phyloP scores from a whole-genome alignment of 2,113 vertebrate species.

The Perognathus longimembris region DNA sequence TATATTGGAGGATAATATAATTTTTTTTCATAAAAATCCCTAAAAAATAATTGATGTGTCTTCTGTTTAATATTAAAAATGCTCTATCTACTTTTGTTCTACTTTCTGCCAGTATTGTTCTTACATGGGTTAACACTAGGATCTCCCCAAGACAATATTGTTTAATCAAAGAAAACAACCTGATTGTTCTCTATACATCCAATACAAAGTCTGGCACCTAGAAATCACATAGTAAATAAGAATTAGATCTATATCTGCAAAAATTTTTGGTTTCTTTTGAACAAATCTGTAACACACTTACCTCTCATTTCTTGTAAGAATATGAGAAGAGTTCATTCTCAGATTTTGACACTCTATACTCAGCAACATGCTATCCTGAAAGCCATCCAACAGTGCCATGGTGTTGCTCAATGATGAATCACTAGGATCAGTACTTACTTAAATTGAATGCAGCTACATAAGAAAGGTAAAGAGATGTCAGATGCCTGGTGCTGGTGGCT shows the following conservation, averaged over 20 bases:
- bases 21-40: not conserved
- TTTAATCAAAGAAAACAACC: not conserved
- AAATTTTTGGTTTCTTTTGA: not conserved
- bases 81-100: not conserved
- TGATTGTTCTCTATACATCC: not conserved
- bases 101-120: not conserved
- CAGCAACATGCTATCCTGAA: not conserved
- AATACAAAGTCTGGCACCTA: not conserved
- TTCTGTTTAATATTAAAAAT: not conserved
- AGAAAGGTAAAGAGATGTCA: not conserved
- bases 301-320: not conserved
- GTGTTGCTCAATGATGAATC: not conserved
- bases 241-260: not conserved
- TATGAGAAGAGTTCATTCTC: not conserved
- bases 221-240: not conserved
- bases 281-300: not conserved
- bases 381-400: not conserved
- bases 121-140: not conserved
- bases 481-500: too few species aligned
- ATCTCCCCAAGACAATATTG: not conserved
- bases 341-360: not conserved
- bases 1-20: not conserved
- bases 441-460: not conserved
- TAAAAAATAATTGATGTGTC: not conserved
- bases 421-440: not conserved